Evolutionary conservation across 2,888 invertebrate genomes (phyloP).

Genomic region (Aphrophora alni): DNA sequence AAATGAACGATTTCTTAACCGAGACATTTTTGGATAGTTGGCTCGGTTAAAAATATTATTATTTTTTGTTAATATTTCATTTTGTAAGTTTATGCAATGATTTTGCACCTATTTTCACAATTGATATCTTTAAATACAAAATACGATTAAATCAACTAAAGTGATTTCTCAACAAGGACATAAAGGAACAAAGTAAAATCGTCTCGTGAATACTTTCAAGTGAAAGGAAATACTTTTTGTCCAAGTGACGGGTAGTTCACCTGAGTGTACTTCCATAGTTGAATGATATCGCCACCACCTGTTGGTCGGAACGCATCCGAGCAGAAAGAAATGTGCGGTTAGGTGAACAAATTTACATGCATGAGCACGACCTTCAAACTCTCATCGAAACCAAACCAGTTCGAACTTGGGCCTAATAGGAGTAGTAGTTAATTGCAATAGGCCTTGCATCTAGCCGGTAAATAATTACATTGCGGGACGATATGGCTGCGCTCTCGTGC

Average conservation of each 20-base stretch:
- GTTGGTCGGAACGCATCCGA: neutral
- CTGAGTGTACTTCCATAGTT: neutral
- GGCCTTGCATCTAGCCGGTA: neutral
- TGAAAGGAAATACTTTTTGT: neutral
- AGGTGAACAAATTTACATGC: slow-evolving; percentile 6
- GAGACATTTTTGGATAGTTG: too few relatives aligned
- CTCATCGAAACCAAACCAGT: neutral
- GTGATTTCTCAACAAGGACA: too few relatives aligned
- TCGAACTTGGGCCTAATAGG: neutral
- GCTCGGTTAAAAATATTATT: too few relatives aligned
- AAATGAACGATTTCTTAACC: too few relatives aligned
- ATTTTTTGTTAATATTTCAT: too few relatives aligned
- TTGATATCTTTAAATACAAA: too few relatives aligned
- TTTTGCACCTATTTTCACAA: too few relatives aligned
- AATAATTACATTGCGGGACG: neutral
- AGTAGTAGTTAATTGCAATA: neutral
- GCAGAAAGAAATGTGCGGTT: neutral
- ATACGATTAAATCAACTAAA: too few relatives aligned
- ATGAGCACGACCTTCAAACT: neutral
- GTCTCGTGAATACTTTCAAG: too few relatives aligned
- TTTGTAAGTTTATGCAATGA: too few relatives aligned
- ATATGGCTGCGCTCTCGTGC: neutral
- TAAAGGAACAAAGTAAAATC: too few relatives aligned
- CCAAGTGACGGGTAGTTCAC: neutral
- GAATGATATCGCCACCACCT: neutral